A percentile compares a stretch with the other conserved stretches of the same genome.
Conservation (phyloP, 2,888 invertebrate species). For the Pammene aurita region DNA sequence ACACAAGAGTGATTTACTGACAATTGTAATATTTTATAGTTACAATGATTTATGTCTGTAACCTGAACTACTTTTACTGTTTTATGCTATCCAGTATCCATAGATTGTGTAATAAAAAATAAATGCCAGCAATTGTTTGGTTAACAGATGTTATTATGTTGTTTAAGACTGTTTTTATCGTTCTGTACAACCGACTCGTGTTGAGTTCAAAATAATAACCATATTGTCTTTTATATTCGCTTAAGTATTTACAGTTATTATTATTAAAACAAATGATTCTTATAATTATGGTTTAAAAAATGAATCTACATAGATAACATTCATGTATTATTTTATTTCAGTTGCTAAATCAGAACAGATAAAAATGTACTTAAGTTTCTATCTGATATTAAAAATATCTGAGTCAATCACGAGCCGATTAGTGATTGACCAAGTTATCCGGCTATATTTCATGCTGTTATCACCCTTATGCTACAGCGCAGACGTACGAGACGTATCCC, state of each 20-base stretch:
- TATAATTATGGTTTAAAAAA: no score
- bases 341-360: constrained; percentile 1
- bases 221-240: not conserved
- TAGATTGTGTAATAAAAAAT: constrained; percentile 2
- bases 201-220: not conserved
- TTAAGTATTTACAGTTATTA: not conserved
- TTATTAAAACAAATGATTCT: no score
- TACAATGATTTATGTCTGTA: constrained; percentile 18
- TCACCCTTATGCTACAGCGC: constrained; percentile 8
- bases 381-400: not conserved
- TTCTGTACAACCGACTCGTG: constrained; percentile 1
- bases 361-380: not conserved
- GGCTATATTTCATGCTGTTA: not conserved
- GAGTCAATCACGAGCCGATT: constrained; percentile 8
- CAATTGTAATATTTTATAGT: constrained; percentile 23
- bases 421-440: constrained; percentile 1
- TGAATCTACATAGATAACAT: no score
- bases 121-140: constrained; percentile 5
- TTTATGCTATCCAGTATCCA: constrained; percentile 1
- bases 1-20: constrained; percentile 31
- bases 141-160: not conserved
- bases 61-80: constrained; percentile 20
- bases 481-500: not conserved
- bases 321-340: no score
- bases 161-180: not conserved